Evolutionary conservation across 2,797 vertebrate genomes (phyloP).

Genomic region (Helostoma temminkii): DNA sequence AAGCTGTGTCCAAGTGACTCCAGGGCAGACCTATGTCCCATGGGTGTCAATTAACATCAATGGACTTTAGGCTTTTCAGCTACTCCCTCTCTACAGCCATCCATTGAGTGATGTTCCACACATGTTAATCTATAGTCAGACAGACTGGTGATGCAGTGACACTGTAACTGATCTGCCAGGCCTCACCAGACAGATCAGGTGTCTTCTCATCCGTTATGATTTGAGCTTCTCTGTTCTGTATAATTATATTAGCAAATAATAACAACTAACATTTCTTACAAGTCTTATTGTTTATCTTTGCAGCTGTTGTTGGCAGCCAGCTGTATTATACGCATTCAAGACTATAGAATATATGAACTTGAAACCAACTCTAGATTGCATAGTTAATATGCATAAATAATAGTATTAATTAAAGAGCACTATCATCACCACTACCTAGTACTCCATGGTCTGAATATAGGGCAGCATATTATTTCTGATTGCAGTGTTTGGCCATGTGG

Average conservation of each 20-base stretch:
- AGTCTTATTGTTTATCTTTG: not conserved
- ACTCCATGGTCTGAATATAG: constrained; percentile 15
- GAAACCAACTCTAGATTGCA: not conserved
- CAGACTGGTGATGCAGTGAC: constrained; percentile 11
- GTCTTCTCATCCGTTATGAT: constrained; percentile 5
- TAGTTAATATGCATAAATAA: no score
- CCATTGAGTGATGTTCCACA: constrained; percentile 18
- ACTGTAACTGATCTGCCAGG: not conserved
- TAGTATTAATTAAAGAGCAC: no score
- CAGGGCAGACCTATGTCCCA: constrained; percentile 54
- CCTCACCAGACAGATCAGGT: constrained; percentile 24
- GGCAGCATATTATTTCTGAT: constrained; percentile 34
- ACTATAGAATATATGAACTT: not conserved
- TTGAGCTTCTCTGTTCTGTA: constrained; percentile 15
- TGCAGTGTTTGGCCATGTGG: constrained; percentile 54
- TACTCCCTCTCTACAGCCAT: constrained; percentile 29
- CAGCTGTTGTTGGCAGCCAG: constrained; percentile 12
- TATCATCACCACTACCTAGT: constrained; percentile 26
- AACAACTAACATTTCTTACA: not conserved
- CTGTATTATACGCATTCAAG: not conserved
- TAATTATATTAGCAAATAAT: constrained; percentile 21
- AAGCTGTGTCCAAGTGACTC: constrained; percentile 74
- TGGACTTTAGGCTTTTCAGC: constrained; percentile 54
- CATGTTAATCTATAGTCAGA: constrained; percentile 8
- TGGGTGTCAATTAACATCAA: constrained; percentile 66